These are phyloP conservation scores for Melospiza georgiana DNA, from an alignment of 2,113 vertebrate genomes.

Conservation along the genomic window DNA sequence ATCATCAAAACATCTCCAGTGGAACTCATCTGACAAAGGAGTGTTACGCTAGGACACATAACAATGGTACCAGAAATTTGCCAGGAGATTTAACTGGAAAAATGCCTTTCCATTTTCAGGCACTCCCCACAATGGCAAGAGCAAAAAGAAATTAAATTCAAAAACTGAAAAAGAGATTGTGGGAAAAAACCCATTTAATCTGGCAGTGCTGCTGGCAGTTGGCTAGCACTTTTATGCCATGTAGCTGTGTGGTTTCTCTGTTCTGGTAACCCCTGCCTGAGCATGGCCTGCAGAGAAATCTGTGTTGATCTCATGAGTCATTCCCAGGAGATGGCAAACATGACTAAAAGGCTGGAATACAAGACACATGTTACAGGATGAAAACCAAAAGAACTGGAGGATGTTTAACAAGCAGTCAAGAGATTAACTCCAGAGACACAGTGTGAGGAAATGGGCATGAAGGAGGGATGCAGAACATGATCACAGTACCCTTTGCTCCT, in stretches of 20 bases:
- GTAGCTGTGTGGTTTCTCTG: constrained; percentile 53
- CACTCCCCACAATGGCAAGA: constrained; percentile 26
- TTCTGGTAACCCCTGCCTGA: constrained; percentile 53
- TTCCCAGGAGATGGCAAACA: constrained; percentile 40
- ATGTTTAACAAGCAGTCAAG: background rate
- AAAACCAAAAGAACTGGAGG: background rate
- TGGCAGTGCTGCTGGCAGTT: constrained; percentile 7
- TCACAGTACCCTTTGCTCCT: background rate
- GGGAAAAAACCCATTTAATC: background rate
- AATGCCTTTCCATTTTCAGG: constrained; percentile 44
- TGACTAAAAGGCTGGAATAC: constrained; percentile 8
- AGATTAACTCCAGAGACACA: background rate
- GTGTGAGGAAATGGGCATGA: background rate
- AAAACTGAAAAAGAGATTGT: constrained; percentile 6
- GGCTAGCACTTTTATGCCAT: constrained; percentile 9
- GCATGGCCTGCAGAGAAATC: constrained; percentile 1
- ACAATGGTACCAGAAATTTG: constrained; percentile 48
- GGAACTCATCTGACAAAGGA: constrained; percentile 20
- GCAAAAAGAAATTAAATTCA: constrained; percentile 44
- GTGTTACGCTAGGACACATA: constrained; percentile 36
- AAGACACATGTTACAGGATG: background rate
- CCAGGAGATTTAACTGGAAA: constrained; percentile 46
- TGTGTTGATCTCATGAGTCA: constrained; percentile 16
- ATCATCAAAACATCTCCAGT: background rate
- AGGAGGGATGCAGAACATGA: background rate